phyloP scores from a whole-genome alignment of 2,888 invertebrate genomes.

The Augiades crinisus region DNA sequence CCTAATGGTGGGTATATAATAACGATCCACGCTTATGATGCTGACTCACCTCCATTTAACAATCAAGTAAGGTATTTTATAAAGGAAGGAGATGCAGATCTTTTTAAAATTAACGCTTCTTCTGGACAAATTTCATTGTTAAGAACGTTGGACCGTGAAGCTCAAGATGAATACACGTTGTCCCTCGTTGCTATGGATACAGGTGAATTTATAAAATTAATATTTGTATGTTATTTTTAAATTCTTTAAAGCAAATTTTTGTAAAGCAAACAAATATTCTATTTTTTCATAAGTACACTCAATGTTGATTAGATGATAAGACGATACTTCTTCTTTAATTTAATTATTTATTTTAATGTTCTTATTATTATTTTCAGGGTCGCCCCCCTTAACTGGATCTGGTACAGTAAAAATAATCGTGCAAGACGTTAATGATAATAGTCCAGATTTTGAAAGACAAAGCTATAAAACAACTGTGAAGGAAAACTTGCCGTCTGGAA shows the following conservation, averaged over 20 bases:
- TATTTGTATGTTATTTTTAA: neutral
- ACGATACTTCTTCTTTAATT: too few relatives aligned
- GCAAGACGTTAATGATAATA: conserved; percentile 96
- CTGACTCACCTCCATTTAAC: conserved; percentile 94
- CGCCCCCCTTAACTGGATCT: conserved; percentile 95
- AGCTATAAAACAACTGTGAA: conserved; percentile 88
- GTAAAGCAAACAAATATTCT: neutral
- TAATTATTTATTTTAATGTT: neutral
- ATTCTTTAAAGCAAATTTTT: too few relatives aligned
- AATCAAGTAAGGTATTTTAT: conserved; percentile 95
- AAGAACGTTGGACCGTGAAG: conserved; percentile 91
- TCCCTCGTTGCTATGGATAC: conserved; percentile 97
- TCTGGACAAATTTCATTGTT: conserved; percentile 94
- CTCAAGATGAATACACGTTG: conserved; percentile 90
- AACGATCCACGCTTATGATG: conserved; percentile 93
- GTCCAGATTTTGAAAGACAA: conserved; percentile 92
- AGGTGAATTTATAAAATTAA: conserved; percentile 83
- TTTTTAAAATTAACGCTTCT: conserved; percentile 95
- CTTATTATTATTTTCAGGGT: conserved; percentile 83
- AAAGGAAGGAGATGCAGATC: conserved; percentile 94
- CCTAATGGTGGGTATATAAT: conserved; percentile 90
- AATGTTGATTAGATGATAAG: too few relatives aligned
- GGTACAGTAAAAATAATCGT: conserved; percentile 94
- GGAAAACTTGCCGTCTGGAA: conserved; percentile 91
- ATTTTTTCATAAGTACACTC: too few relatives aligned